A percentile compares a stretch with the other conserved stretches of the same genome.
These are phyloP conservation scores for Nothobranchius furzeri DNA, from an alignment of 2,113 vertebrate species.

Conservation along the genomic window DNA sequence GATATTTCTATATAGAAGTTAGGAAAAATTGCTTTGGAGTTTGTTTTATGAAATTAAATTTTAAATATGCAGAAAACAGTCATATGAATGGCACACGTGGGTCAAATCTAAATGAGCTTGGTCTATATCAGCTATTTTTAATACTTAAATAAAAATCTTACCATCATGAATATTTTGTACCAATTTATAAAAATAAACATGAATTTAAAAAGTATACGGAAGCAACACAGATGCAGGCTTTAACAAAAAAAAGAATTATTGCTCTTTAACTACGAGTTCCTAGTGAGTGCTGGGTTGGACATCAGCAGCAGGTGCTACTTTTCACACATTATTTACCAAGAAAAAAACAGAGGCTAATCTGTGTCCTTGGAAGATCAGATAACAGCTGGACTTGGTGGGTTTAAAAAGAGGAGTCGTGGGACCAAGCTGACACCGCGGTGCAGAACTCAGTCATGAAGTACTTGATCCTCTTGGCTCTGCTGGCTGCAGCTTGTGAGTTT, in stretches of 20 bases:
- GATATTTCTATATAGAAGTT: too few relatives aligned
- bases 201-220: not conserved
- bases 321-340: not conserved
- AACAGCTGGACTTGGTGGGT: not conserved
- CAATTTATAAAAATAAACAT: not conserved
- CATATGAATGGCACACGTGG: too few relatives aligned
- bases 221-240: not conserved
- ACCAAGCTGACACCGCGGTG: not conserved
- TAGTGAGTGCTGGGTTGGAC: not conserved
- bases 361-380: not conserved
- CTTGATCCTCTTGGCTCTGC: constrained; percentile 73
- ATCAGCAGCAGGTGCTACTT: not conserved
- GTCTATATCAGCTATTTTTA: too few relatives aligned
- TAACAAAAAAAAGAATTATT: not conserved
- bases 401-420: not conserved
- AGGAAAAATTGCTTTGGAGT: too few relatives aligned
- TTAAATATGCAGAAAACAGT: too few relatives aligned
- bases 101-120: too few relatives aligned
- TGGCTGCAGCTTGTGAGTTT: constrained; percentile 73
- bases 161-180: not conserved
- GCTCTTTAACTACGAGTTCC: not conserved
- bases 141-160: not conserved
- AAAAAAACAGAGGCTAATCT: not conserved
- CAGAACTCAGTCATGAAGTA: constrained; percentile 64
- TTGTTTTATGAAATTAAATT: too few relatives aligned